Conservation (phyloP, 2,797 vertebrate genomes). For the Choloepus didactylus region DNA sequence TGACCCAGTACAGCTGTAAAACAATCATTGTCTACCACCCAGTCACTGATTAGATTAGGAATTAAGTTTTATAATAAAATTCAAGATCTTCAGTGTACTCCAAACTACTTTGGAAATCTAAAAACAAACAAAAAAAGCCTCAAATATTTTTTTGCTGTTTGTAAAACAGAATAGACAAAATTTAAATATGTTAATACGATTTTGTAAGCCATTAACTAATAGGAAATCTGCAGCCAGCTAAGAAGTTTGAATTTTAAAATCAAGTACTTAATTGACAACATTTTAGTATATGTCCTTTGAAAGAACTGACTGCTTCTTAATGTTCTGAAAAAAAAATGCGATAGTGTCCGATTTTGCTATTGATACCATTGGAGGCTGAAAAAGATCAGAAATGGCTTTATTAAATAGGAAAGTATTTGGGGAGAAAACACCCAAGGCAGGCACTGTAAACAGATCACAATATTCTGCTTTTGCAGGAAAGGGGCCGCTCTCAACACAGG, state of each 20-base stretch:
- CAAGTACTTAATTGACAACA: neutral
- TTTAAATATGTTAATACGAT: neutral
- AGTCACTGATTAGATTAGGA: slow-evolving; percentile 17
- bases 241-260: slow-evolving; percentile 57
- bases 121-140: slow-evolving; percentile 3
- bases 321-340: slow-evolving; percentile 33
- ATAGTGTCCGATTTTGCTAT: neutral
- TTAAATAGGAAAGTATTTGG: neutral
- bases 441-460: neutral
- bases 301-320: slow-evolving; percentile 44
- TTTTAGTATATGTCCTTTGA: slow-evolving; percentile 31
- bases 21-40: neutral
- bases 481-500: neutral
- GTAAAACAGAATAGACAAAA: slow-evolving; percentile 43
- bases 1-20: neutral
- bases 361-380: neutral
- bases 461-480: neutral
- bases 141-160: slow-evolving; percentile 24
- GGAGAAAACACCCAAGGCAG: neutral
- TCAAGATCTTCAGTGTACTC: slow-evolving; percentile 7
- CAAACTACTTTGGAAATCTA: slow-evolving; percentile 31
- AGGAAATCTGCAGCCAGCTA: slow-evolving; percentile 26
- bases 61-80: slow-evolving; percentile 58
- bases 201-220: neutral
- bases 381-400: slow-evolving; percentile 10